Evolutionary conservation across 1,140 invertebrate genomes (phyloP), one percentile per base, ranked within the genome.

Genomic region (Dryas iulia): DNA sequence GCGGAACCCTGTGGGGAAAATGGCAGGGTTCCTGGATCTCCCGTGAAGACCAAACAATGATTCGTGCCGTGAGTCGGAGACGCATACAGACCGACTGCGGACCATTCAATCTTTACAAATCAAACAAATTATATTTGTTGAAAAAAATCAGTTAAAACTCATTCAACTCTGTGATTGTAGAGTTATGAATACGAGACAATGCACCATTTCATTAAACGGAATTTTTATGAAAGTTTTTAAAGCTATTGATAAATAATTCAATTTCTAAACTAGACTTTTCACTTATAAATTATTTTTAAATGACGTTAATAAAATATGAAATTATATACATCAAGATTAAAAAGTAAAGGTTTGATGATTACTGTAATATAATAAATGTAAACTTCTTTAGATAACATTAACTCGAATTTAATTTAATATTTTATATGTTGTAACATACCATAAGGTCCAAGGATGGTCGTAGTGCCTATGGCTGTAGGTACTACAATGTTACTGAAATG

Each of bases 91-190:
- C 77, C 78, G 72, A 84, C 82, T 78, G 74, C 72, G 66, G 69
- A 69, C 82, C 74, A 89, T 86, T 88, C 80, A 85, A 78, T 87
- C 87, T 84, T 84, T 85, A 89, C 84, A 90, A 90, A 88, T 88
- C 86, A 89, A 88, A 89, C 88, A 87, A 86, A 89, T 87, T 90
- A 84, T 87, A 86, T 85, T 86, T 86, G 82, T 83, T 75, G 76
- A 81, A 83, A 87, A 84, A 84, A 81, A 69, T 71, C 73, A 78
- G 74, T 72, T 74, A 69, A 72, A 74, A 66, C 59, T 61, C 66
- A 74, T 76, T 79, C 71, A 76, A 33, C 30, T 63, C 68, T 14
- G n/a, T 71, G 53, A 66, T 75, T 72, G 64, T 67, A 72, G 62
- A 61, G 68, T 65, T 65, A 65, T 66, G 35, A 54, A 53, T 63